Conservation (phyloP, 2,797 vertebrate genomes). For the Coregonus ussuriensis region DNA sequence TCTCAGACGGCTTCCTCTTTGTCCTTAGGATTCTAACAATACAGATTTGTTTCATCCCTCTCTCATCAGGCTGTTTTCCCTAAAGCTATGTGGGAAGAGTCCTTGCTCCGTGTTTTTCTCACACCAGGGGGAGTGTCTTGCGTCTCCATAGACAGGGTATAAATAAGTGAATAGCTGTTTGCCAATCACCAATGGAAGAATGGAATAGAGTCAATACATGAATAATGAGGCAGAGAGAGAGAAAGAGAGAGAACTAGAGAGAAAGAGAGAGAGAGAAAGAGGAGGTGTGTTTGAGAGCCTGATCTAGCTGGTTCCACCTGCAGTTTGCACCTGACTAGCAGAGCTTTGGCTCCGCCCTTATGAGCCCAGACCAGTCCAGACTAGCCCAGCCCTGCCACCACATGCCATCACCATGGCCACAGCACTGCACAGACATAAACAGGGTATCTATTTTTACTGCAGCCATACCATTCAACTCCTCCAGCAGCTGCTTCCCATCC, state of each 20-base stretch:
- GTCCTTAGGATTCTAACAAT: conserved; percentile 69
- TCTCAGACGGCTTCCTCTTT: conserved; percentile 66
- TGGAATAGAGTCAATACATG: conserved; percentile 54
- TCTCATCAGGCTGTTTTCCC: conserved; percentile 53
- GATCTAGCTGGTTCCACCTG: neutral
- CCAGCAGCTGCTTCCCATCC: conserved; percentile 63
- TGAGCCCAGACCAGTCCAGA: neutral
- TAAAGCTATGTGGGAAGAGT: too few relatives aligned
- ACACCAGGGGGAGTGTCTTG: conserved; percentile 43
- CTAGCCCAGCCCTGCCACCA: neutral
- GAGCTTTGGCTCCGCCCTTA: neutral
- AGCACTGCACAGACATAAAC: conserved; percentile 44
- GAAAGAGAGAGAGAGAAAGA: conserved; percentile 3
- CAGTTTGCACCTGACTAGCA: conserved; percentile 2
- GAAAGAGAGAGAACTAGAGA: neutral
- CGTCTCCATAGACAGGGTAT: conserved; percentile 37
- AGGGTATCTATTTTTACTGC: conserved; percentile 50
- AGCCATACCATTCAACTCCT: conserved; percentile 39
- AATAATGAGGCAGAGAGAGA: conserved; percentile 44
- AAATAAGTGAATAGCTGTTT: conserved; percentile 60
- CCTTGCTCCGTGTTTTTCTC: conserved; percentile 17
- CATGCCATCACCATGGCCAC: conserved; percentile 36
- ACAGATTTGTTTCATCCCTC: conserved; percentile 34
- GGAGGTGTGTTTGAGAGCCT: neutral
- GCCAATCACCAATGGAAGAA: conserved; percentile 32